Evolutionary conservation across 1,140 invertebrate genomes (phyloP), one percentile per base, ranked within the genome.

Genomic region (Microvelia longipes): DNA sequence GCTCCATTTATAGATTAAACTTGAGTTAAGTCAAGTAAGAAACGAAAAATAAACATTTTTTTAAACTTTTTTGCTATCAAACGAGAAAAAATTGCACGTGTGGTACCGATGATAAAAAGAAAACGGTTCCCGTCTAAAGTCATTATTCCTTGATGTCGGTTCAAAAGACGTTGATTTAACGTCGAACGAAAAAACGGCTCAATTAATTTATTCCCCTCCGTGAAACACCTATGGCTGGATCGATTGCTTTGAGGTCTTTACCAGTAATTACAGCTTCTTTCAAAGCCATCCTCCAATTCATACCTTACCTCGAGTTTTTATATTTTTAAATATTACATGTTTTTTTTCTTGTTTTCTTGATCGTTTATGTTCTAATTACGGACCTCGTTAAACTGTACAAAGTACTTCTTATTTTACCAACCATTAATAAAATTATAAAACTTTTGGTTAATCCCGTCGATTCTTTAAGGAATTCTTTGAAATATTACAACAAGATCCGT

Each of bases 171-270:
- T n/a, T n/a, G n/a, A n/a, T n/a, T n/a, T n/a, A 50, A 50, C 35
- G 35, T 50, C 35, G 35, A 50, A 50, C 35, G 35, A 11, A 50
- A 50, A 50, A 50, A 50, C 35, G 19, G 5, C 35, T 69, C 71
- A 71, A 71, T 71, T 71, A 71, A 71, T 71, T 62, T 68, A 60
- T 71, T 71, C 71, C 71, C 71, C 71, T 71, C 65, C 68, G 68
- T 27, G 61, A 66, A 69, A 68, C 71, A 66, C 71, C 35, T 71
- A 71, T 71, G 71, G 29, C 60, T 14, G 67, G 68, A 71, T 71
- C 68, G 71, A 71, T 71, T 71, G 69, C 68, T 71, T 71, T 69
- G 65, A 70, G 25, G 69, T 14, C 19, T 11, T 11, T 24, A 11
- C 64, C 64, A 24, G 69, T 69, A 69, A 69, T 69, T 69, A 69